Conservation (phyloP, 2,113 vertebrate species). For the Stomatorhinus ivindoensis region DNA sequence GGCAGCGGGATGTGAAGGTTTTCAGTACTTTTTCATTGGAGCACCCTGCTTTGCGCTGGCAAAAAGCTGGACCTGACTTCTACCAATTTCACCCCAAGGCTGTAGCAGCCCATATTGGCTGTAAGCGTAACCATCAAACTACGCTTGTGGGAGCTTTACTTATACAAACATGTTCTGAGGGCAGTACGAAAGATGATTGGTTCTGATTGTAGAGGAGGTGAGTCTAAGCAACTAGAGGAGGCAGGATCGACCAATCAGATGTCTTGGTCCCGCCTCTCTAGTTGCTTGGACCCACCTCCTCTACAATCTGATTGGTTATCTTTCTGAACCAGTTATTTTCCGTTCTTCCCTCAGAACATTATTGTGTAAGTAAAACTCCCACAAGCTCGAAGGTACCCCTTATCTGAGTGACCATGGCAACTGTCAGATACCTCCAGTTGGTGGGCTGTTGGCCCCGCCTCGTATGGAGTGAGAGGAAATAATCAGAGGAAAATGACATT, state of each 20-base stretch:
- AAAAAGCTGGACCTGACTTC: constrained; percentile 26
- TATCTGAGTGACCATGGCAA: constrained; percentile 32
- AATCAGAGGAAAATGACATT: background rate
- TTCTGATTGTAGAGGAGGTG: background rate
- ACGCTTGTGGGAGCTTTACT: background rate
- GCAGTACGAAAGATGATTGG: background rate
- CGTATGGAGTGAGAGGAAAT: background rate
- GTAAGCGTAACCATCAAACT: constrained; percentile 38
- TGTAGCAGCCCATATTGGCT: constrained; percentile 35
- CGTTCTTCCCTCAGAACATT: background rate
- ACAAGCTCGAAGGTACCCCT: constrained; percentile 32
- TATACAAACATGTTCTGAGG: background rate
- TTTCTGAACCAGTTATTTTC: background rate
- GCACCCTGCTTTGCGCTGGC: constrained; percentile 38
- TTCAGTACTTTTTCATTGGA: constrained; percentile 35
- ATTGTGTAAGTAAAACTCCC: background rate
- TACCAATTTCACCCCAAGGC: constrained; percentile 34
- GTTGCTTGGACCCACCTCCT: background rate
- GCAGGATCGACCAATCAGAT: too few species aligned
- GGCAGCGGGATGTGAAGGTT: constrained; percentile 47
- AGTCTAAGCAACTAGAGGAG: background rate
- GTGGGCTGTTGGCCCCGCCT: constrained; percentile 37
- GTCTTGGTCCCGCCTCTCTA: background rate
- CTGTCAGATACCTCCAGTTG: constrained; percentile 15
- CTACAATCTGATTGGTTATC: background rate